Percentiles rank a stretch among this genome's conserved stretches.
These are phyloP conservation scores for Lottia scabra DNA, from an alignment of 2,888 invertebrate species.

Conservation along the genomic window DNA sequence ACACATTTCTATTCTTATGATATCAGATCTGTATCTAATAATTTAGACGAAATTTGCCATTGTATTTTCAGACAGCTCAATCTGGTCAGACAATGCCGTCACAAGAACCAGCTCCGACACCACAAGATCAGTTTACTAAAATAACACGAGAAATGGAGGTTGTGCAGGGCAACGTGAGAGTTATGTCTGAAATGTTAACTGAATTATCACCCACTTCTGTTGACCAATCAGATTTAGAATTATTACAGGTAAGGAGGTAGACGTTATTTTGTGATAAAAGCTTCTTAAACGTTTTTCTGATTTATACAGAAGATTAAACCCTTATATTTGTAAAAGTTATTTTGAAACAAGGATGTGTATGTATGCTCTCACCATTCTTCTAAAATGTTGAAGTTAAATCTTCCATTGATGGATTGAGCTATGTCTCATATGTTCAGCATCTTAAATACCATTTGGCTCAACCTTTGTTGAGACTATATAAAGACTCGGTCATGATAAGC, in stretches of 20 bases:
- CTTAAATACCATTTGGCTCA: too few relatives aligned
- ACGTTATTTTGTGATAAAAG: too few relatives aligned
- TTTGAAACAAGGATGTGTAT: too few relatives aligned
- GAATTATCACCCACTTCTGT: slow-evolving; percentile 88
- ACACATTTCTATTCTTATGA: not conserved
- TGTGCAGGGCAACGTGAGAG: slow-evolving; percentile 92
- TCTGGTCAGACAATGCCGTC: slow-evolving; percentile 18
- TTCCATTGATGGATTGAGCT: too few relatives aligned
- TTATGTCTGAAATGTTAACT: slow-evolving; percentile 94
- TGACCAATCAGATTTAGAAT: slow-evolving; percentile 86
- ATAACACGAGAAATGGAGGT: slow-evolving; percentile 92
- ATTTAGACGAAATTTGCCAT: not conserved
- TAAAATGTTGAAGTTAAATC: too few relatives aligned
- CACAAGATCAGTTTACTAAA: slow-evolving; percentile 88
- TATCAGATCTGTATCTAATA: not conserved
- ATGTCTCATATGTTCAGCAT: too few relatives aligned
- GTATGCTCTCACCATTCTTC: too few relatives aligned
- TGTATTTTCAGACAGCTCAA: slow-evolving; percentile 8
- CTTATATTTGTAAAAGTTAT: too few relatives aligned
- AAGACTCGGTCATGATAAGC: too few relatives aligned
- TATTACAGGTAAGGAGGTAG: slow-evolving; percentile 78
- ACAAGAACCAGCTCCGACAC: slow-evolving; percentile 67
- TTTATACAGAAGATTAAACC: too few relatives aligned
- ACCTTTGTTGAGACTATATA: too few relatives aligned
- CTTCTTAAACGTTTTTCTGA: too few relatives aligned